These are phyloP conservation scores for Montipora cactus DNA, from an alignment of 64 coral and sea anemone species.

Conservation along the genomic window DNA sequence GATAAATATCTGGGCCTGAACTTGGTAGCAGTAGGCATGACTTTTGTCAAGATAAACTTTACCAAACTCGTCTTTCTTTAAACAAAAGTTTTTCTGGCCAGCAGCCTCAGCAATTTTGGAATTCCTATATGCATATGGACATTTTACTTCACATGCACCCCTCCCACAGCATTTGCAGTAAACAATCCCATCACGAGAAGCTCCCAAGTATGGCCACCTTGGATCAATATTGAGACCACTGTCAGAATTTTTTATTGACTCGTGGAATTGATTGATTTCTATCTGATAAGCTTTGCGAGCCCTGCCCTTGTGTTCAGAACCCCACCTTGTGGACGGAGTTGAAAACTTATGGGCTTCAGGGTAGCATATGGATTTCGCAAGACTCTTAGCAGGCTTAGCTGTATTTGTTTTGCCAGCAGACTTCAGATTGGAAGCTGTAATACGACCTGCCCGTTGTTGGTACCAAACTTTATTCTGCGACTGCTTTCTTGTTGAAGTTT, in stretches of 20 bases:
- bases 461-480: slow-evolving; percentile 23
- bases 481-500: slow-evolving; percentile 54
- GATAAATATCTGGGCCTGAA: slow-evolving; percentile 42
- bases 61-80: slow-evolving; percentile 37
- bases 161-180: slow-evolving; percentile 50
- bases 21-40: slow-evolving; percentile 63
- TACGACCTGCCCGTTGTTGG: slow-evolving; percentile 43
- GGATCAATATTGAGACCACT: slow-evolving; percentile 56
- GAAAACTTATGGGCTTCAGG: slow-evolving; percentile 52
- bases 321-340: slow-evolving; percentile 45
- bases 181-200: slow-evolving; percentile 62
- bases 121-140: slow-evolving; percentile 31
- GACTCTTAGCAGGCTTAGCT: slow-evolving; percentile 32
- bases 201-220: slow-evolving; percentile 55
- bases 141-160: slow-evolving; percentile 58
- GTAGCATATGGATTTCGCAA: slow-evolving; percentile 41
- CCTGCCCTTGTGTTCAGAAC: slow-evolving; percentile 32
- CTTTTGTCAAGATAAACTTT: slow-evolving; percentile 26
- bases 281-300: slow-evolving; percentile 35
- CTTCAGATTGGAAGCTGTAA: slow-evolving; percentile 58
- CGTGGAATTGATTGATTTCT: not conserved
- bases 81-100: slow-evolving; percentile 38
- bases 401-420: slow-evolving; percentile 14
- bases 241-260: slow-evolving; percentile 21
- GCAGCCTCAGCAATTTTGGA: not conserved